These are phyloP conservation scores for Tetramorium alpestre DNA, from an alignment of 1,140 invertebrate genomes.

Conservation along the genomic window DNA sequence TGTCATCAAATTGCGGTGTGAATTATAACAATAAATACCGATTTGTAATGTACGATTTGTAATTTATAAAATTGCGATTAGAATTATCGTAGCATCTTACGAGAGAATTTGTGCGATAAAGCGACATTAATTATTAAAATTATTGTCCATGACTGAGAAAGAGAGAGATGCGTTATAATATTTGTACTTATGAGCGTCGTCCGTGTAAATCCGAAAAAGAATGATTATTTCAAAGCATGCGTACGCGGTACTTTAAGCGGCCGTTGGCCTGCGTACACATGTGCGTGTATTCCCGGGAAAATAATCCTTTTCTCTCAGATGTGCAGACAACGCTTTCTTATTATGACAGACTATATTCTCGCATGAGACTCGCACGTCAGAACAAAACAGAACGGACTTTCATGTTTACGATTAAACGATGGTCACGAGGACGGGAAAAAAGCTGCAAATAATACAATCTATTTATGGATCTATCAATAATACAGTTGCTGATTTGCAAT, in stretches of 20 bases:
- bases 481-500: constrained; percentile 46
- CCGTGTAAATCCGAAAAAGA: not conserved
- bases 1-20: not conserved
- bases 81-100: not conserved
- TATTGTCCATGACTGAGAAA: not conserved
- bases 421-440: not conserved
- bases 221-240: not conserved
- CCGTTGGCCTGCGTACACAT: too few species aligned
- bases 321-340: not conserved
- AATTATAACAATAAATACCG: not conserved
- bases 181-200: not conserved
- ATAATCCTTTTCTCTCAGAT: not conserved
- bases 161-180: not conserved
- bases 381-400: not conserved
- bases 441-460: constrained; percentile 12
- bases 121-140: not conserved
- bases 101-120: not conserved
- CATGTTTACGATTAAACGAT: constrained; percentile 43
- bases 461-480: constrained; percentile 1
- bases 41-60: not conserved
- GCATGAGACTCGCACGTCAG: not conserved
- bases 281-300: not conserved
- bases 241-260: not conserved
- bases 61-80: not conserved
- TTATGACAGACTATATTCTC: not conserved